Base-by-base conservation (phyloP, 1,140 invertebrate species). In the Bombus superbus region DNA sequence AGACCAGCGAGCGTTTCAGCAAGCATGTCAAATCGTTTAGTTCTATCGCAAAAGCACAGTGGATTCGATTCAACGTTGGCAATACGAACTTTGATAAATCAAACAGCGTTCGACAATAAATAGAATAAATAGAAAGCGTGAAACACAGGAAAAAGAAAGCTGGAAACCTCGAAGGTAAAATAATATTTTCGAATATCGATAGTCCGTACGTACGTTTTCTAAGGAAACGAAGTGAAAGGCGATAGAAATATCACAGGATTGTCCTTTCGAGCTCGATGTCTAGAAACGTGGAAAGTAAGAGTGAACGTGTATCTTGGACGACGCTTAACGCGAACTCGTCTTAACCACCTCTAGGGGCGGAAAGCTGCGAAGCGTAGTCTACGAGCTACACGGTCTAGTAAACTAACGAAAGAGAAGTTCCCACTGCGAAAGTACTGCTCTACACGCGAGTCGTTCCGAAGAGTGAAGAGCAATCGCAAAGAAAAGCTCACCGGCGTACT, bases 351-450 rank as follows among this genome's bases (percentile, higher is more conserved):
- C 44, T 35, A n/a, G 32, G 15, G 40, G n/a, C 8, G 68, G 40
- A 62, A 59, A 44, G 76, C 75, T 79, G 25, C 75, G 68, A 84
- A 84, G 66, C 76, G 83, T 72, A 62, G 75, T 44, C 22, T 79
- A 64, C 83, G 83, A 84, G 83, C 64, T 15, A 15, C 66, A 79
- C 57, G 75, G 88, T 89, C 88, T 79, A 28, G 80, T 86, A 76
- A 82, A 81, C 85, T 81, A 85, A 89, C 80, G 84, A 89, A 86
- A 89, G 85, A 89, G 88, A 86, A 86, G 86, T 86, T 72, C 62
- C 76, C 69, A 66, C 47, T 81, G 75, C 62, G 76, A 83, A 86
- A 89, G 87, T 86, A 80, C 75, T 81, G 74, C 79, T 59, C 71
- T 62, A 77, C 80, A 69, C 84, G 77, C 80, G 85, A 71, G 68